Percentiles rank a stretch among this genome's conserved stretches.
Evolutionary conservation across 2,888 invertebrate species (phyloP).

Genomic region (Pemphredon lugubris): DNA sequence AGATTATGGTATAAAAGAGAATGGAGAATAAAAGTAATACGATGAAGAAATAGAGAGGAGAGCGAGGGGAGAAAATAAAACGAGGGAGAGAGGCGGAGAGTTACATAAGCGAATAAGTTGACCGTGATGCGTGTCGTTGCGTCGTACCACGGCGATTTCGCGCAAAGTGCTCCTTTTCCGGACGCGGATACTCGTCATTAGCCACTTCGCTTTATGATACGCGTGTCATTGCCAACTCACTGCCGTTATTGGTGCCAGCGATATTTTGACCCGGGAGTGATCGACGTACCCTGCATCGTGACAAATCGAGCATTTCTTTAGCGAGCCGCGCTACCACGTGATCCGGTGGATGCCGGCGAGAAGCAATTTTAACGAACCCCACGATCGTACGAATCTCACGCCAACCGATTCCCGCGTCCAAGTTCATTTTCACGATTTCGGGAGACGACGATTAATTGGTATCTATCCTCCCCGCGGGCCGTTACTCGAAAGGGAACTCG

Average conservation of each 20-base stretch:
- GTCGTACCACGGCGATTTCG: slow-evolving; percentile 43
- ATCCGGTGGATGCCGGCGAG: background rate
- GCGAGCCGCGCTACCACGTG: slow-evolving; percentile 20
- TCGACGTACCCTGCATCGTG: slow-evolving; percentile 51
- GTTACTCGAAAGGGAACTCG: too few species aligned
- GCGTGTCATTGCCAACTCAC: slow-evolving; percentile 69
- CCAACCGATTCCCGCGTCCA: too few species aligned
- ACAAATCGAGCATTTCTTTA: slow-evolving; percentile 60
- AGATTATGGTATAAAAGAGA: slow-evolving; percentile 18
- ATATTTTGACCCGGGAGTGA: slow-evolving; percentile 66
- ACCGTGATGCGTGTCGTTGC: too few species aligned
- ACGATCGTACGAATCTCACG: too few species aligned
- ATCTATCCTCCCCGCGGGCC: too few species aligned
- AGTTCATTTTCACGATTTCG: too few species aligned
- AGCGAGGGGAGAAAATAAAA: background rate
- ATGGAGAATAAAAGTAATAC: too few species aligned
- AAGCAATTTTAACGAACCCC: too few species aligned
- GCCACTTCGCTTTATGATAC: slow-evolving; percentile 61
- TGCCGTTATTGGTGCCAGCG: slow-evolving; percentile 60
- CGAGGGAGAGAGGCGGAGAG: background rate
- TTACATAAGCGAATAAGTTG: background rate
- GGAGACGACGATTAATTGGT: too few species aligned
- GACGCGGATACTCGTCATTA: slow-evolving; percentile 57
- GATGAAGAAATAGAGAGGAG: background rate
- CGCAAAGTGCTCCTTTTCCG: slow-evolving; percentile 46